phyloP scores from a whole-genome alignment of 2,888 invertebrate species.

The Agrochola circellaris region DNA sequence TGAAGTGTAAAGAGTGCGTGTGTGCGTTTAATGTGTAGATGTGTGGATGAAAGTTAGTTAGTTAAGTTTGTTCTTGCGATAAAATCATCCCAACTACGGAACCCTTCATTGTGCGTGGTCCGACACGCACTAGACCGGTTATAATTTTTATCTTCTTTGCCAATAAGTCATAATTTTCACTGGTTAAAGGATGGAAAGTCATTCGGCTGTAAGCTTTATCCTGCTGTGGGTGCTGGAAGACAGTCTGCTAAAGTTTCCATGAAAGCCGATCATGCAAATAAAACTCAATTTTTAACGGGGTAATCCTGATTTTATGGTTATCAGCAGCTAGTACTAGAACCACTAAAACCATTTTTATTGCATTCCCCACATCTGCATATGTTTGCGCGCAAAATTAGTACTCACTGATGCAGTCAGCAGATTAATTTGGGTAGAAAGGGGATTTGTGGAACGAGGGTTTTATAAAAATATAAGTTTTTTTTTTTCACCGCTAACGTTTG shows the following conservation, averaged over 20 bases:
- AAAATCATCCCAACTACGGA: too few species aligned
- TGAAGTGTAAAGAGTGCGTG: too few species aligned
- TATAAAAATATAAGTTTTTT: too few species aligned
- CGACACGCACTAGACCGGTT: too few species aligned
- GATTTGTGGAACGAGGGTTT: not conserved
- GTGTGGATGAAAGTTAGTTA: too few species aligned
- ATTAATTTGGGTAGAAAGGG: slow-evolving; percentile 34
- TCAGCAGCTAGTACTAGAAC: not conserved
- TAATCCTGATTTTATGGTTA: not conserved
- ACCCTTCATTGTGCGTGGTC: too few species aligned
- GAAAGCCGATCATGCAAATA: not conserved
- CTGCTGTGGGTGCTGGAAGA: not conserved
- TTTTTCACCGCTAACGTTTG: not conserved
- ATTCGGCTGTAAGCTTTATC: not conserved
- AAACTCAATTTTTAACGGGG: not conserved
- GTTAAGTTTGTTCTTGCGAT: too few species aligned
- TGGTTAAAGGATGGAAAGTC: not conserved
- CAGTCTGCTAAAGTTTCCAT: too few species aligned
- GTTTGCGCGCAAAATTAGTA: slow-evolving; percentile 35
- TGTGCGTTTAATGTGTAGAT: too few species aligned
- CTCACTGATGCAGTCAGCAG: slow-evolving; percentile 31
- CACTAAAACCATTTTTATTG: slow-evolving; percentile 11
- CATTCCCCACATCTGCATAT: not conserved
- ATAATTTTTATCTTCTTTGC: too few species aligned
- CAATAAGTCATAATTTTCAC: not conserved